These are phyloP conservation scores for Cosmorhoe ocellata DNA, from an alignment of 2,888 invertebrate species.

Conservation along the genomic window DNA sequence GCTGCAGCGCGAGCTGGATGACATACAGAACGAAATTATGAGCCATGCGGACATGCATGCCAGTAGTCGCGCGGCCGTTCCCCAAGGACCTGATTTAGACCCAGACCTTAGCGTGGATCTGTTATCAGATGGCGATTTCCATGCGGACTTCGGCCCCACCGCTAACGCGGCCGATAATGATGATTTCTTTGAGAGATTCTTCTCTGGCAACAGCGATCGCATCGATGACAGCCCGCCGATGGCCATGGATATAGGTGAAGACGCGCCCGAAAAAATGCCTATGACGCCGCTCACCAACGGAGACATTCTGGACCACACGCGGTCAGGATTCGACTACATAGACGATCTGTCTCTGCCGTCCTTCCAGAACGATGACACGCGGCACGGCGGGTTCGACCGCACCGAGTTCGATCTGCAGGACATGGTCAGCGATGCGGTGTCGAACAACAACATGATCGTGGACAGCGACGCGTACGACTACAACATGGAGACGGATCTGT, in stretches of 20 bases:
- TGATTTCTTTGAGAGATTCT: slow-evolving; percentile 67
- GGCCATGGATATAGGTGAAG: slow-evolving; percentile 68
- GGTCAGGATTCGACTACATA: slow-evolving; percentile 71
- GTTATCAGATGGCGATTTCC: slow-evolving; percentile 57
- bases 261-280: slow-evolving; percentile 61
- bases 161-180: slow-evolving; percentile 61
- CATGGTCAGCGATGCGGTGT: slow-evolving; percentile 83
- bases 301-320: slow-evolving; percentile 66
- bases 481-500: slow-evolving; percentile 69
- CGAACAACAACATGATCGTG: slow-evolving; percentile 71
- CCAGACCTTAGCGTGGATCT: slow-evolving; percentile 57
- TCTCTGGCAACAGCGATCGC: slow-evolving; percentile 57
- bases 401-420: slow-evolving; percentile 83
- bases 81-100: slow-evolving; percentile 54
- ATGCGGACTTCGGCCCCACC: slow-evolving; percentile 63
- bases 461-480: slow-evolving; percentile 77
- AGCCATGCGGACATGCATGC: slow-evolving; percentile 64
- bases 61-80: slow-evolving; percentile 41
- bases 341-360: slow-evolving; percentile 72
- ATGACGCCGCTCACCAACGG: slow-evolving; percentile 69
- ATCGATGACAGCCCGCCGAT: slow-evolving; percentile 51
- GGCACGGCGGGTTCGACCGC: slow-evolving; percentile 55
- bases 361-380: slow-evolving; percentile 66
- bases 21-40: slow-evolving; percentile 75
- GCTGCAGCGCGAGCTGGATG: slow-evolving; percentile 68